These are phyloP conservation scores for Drosophila pseudoananassae DNA, from an alignment of 1,140 invertebrate species.

Conservation along the genomic window DNA sequence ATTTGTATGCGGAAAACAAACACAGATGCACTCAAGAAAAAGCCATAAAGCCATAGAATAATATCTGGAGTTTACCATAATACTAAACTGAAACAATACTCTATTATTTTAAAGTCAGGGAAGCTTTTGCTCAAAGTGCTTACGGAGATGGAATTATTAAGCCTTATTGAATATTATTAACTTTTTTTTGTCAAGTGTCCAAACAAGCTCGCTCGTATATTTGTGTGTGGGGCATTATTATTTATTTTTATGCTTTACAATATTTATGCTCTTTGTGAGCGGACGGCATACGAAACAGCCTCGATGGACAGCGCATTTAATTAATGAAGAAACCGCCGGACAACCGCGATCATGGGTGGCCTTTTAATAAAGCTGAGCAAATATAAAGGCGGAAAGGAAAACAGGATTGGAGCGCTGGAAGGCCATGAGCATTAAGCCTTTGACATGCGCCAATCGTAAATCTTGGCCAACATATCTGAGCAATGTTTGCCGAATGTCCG, in stretches of 20 bases:
- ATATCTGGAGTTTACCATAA: not conserved
- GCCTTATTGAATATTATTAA: too few species aligned
- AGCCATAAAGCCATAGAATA: not conserved
- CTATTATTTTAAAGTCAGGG: not conserved
- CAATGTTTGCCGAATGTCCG: conserved; percentile 65
- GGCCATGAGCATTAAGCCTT: conserved; percentile 69
- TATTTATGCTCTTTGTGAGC: conserved; percentile 79
- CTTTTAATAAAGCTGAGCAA: conserved; percentile 74
- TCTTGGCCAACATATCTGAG: conserved; percentile 83
- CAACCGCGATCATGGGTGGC: conserved; percentile 13
- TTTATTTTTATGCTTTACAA: conserved; percentile 81
- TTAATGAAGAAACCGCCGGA: conserved; percentile 73
- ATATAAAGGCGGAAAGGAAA: conserved; percentile 48
- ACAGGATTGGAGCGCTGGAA: conserved; percentile 16
- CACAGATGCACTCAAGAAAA: conserved; percentile 17
- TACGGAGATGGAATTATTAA: not conserved
- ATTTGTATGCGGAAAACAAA: conserved; percentile 70
- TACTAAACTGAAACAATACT: not conserved
- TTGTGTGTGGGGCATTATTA: conserved; percentile 51
- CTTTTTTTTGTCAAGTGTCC: conserved; percentile 5
- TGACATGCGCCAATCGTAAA: conserved; percentile 84
- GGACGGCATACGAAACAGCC: conserved; percentile 64
- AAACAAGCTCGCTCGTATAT: conserved; percentile 4
- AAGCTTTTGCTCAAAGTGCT: not conserved
- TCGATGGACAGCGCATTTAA: conserved; percentile 68